Evolutionary conservation across 2,888 invertebrate genomes (phyloP), one percentile per base, ranked within the genome.

Genomic region (Trachelus iudaicus): DNA sequence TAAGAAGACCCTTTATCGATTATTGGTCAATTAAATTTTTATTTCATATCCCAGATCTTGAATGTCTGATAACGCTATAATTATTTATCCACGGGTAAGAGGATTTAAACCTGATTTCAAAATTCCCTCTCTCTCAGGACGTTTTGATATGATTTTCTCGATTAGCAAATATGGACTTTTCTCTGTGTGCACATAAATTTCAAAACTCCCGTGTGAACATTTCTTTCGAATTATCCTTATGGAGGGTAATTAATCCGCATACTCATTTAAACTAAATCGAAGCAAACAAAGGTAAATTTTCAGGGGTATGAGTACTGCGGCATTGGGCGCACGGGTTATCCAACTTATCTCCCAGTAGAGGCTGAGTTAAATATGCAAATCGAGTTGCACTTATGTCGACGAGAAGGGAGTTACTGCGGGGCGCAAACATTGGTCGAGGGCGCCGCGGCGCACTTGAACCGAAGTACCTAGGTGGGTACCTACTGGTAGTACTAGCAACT

Each of bases 321-420:
- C 56, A 56, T 56, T 56, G 56, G 9, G 56, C 23, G 23, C 23
- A 15, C 56, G 56, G 56, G 56, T 56, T 56, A 56, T 56, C 56
- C 15, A 56, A 56, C 56, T 56, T 56, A 56, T 23, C 56, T 56
- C 56, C 23, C 56, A 23, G 56, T 23, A 23, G 56, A 56, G 56
- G 9, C 56, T 75, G 79, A 82, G 82, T 85, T 85, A 83, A 85
- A 82, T 84, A 85, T 85, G 85, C 85, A 85, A 85, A 85, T 85
- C 79, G 79, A 83, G 81, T 84, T 85, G 84, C 85, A 84, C 84
- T 85, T 85, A 85, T 83, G 83, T 81, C 82, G 33, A 33, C 71
- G 71, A 71, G 31, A 34, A 30, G 23, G 34, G 71, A 71, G 71
- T 71, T 73, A 73, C 80, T 77, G 73, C 76, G 69, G 78, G 77